A percentile compares a stretch with the other conserved stretches of the same genome.
These are phyloP conservation scores for Tichodroma muraria DNA, from an alignment of 2,113 vertebrate genomes.

Conservation along the genomic window DNA sequence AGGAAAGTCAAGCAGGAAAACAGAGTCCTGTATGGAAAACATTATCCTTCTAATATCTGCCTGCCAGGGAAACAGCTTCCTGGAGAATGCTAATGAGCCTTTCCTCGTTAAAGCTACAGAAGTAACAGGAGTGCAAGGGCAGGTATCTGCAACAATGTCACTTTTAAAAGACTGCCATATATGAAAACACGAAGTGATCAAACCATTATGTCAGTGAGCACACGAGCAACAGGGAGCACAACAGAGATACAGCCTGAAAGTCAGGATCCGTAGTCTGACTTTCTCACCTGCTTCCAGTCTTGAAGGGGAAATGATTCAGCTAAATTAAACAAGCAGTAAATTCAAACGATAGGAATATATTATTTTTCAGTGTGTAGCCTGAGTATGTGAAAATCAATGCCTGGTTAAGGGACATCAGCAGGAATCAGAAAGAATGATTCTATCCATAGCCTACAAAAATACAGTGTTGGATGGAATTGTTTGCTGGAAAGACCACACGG, in stretches of 20 bases:
- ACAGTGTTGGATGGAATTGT: background rate
- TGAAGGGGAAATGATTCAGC: background rate
- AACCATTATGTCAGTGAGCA: background rate
- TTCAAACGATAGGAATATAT: background rate
- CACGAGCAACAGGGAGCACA: background rate
- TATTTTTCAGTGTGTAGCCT: background rate
- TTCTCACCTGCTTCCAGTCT: background rate
- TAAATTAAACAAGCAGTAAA: background rate
- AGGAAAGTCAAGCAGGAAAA: background rate
- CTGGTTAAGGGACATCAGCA: background rate
- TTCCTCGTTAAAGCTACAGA: background rate
- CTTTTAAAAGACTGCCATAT: background rate
- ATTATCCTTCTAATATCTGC: background rate
- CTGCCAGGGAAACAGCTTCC: background rate
- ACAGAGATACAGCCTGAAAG: background rate
- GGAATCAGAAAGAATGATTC: background rate
- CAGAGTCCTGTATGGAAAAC: background rate
- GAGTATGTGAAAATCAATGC: background rate
- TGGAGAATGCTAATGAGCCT: background rate
- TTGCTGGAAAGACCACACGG: background rate
- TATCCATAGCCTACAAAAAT: background rate
- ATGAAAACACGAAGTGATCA: background rate
- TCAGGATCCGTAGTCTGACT: background rate
- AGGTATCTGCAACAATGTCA: background rate
- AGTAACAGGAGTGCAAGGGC: background rate